phyloP scores from a whole-genome alignment of 2,113 vertebrate species.

The Lepidothrix coronata region DNA sequence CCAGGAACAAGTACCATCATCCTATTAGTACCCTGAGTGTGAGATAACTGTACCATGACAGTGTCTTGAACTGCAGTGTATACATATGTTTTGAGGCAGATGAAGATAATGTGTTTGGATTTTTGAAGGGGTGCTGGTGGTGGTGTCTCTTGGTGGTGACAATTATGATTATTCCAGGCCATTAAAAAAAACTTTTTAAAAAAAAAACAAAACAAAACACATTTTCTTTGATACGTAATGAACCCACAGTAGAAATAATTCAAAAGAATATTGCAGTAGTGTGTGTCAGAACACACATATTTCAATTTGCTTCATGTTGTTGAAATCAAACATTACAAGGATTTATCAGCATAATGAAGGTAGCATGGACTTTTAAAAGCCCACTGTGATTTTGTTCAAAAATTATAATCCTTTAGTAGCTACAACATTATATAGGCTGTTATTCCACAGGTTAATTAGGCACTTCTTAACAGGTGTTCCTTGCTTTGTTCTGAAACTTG shows the following conservation, averaged over 20 bases:
- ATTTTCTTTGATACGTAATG: not conserved
- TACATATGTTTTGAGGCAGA: conserved; percentile 7
- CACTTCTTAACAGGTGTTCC: not conserved
- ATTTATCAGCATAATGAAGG: not conserved
- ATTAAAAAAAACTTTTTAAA: not conserved
- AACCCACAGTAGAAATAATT: not conserved
- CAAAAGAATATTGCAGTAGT: not conserved
- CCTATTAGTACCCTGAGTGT: conserved; percentile 47
- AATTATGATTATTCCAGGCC: conserved; percentile 30
- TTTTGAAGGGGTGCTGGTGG: not conserved
- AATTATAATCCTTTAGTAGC: not conserved
- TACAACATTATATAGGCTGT: not conserved
- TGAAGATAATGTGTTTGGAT: not conserved
- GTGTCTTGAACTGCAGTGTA: not conserved
- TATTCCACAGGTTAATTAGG: not conserved
- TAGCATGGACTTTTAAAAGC: not conserved
- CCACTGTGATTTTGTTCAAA: not conserved
- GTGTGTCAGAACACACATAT: not conserved
- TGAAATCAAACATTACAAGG: not conserved
- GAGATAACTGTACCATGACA: conserved; percentile 6
- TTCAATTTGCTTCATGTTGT: not conserved
- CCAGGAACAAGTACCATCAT: conserved; percentile 38
- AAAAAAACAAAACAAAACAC: no score
- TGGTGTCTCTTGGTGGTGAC: not conserved
- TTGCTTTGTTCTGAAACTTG: not conserved